Conservation (phyloP, 2,113 vertebrate genomes). For the Uria aalge region DNA sequence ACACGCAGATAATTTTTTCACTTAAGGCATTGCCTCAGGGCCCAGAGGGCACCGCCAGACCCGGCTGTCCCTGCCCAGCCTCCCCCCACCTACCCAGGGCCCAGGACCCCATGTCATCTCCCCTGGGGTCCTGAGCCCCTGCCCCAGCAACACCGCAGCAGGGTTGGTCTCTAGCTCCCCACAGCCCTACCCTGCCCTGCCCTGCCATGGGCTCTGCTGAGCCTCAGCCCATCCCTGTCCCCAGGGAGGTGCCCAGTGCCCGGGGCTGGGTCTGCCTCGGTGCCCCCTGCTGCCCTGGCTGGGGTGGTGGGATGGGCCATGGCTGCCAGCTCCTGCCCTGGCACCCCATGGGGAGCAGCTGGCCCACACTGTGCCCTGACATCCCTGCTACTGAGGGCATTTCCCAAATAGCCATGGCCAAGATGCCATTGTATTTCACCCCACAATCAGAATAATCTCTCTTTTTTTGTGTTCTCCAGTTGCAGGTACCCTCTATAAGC, state of each 20-base stretch:
- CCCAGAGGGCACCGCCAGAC: background rate
- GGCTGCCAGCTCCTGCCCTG: background rate
- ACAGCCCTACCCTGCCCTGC: background rate
- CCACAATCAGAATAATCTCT: background rate
- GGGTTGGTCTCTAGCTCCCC: background rate
- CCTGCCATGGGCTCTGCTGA: accelerated
- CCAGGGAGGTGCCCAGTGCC: background rate
- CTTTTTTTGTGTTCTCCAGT: background rate
- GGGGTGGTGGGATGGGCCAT: background rate
- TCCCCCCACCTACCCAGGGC: background rate
- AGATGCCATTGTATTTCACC: background rate
- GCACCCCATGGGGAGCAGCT: background rate
- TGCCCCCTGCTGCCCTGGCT: background rate
- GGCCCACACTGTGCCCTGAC: background rate
- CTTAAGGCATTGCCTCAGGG: accelerated
- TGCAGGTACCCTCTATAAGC: background rate
- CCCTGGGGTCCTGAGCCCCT: too few relatives aligned
- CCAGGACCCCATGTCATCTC: background rate
- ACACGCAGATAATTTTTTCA: background rate
- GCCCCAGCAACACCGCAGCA: background rate
- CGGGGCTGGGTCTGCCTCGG: accelerated
- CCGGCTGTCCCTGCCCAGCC: background rate
- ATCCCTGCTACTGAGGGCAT: background rate
- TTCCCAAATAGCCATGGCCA: background rate
- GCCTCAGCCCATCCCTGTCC: background rate